phyloP scores from a whole-genome alignment of 2,888 invertebrate species.

The Argyresthia goedartella region DNA sequence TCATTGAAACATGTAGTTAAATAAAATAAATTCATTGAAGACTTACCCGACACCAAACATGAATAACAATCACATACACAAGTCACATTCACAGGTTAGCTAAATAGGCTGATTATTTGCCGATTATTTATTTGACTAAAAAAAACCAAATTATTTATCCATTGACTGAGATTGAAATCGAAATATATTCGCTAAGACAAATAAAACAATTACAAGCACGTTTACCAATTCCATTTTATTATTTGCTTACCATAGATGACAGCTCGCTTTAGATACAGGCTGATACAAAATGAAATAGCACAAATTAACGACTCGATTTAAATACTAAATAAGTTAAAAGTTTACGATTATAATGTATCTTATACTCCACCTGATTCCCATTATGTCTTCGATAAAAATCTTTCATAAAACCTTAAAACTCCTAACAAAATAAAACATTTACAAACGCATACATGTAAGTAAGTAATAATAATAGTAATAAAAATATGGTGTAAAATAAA shows the following conservation, averaged over 20 bases:
- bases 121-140: too few species aligned
- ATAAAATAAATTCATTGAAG: too few species aligned
- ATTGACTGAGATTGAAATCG: too few species aligned
- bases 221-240: slow-evolving; percentile 61
- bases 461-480: slow-evolving; percentile 44
- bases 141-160: too few species aligned
- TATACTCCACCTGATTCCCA: too few species aligned
- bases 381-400: slow-evolving; percentile 3
- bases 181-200: too few species aligned
- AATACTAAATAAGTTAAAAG: slow-evolving; percentile 14
- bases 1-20: too few species aligned
- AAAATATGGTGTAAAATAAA: slow-evolving; percentile 41
- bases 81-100: too few species aligned
- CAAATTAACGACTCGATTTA: neutral
- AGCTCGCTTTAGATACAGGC: slow-evolving; percentile 19
- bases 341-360: too few species aligned
- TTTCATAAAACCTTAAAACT: slow-evolving; percentile 31
- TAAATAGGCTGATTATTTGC: too few species aligned
- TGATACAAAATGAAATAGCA: neutral
- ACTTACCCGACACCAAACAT: too few species aligned
- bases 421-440: slow-evolving; percentile 51
- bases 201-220: slow-evolving; percentile 15
- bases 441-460: neutral
- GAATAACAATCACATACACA: too few species aligned
- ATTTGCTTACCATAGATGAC: slow-evolving; percentile 46